These are phyloP conservation scores for Tyrophagus putrescentiae DNA, from an alignment of 1,140 invertebrate species.

Conservation along the genomic window DNA sequence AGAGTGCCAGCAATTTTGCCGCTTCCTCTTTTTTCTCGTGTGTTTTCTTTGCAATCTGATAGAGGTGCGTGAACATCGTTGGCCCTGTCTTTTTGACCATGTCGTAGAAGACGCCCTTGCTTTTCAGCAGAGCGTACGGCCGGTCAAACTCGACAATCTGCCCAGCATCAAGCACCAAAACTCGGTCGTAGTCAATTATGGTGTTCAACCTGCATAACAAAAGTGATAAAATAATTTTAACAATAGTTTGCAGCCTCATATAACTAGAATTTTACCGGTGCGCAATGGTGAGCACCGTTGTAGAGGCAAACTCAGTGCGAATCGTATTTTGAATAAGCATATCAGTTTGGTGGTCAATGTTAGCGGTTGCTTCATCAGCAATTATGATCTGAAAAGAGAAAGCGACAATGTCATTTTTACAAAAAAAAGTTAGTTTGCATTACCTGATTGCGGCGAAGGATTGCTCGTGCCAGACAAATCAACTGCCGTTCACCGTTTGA, in stretches of 20 bases:
- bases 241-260: too few relatives aligned
- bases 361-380: constrained; percentile 35
- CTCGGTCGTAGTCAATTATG: too few relatives aligned
- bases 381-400: too few relatives aligned
- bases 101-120: not conserved
- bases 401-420: too few relatives aligned
- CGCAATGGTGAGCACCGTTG: constrained; percentile 64
- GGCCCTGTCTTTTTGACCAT: not conserved
- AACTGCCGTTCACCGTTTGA: constrained; percentile 61
- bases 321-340: constrained; percentile 56
- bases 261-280: constrained; percentile 47
- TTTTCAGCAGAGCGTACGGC: not conserved
- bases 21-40: constrained; percentile 15
- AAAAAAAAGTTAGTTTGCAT: too few relatives aligned
- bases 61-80: not conserved
- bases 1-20: too few relatives aligned
- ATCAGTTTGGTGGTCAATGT: constrained; percentile 39
- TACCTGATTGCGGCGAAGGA: constrained; percentile 73
- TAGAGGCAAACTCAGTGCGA: constrained; percentile 48
- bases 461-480: constrained; percentile 65
- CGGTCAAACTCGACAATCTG: constrained; percentile 18
- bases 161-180: constrained; percentile 20
- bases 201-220: too few relatives aligned
- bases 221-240: too few relatives aligned
- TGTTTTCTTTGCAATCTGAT: not conserved